Evolutionary conservation across 2,888 invertebrate genomes (phyloP).

Genomic region (Petrophora chlorosata): DNA sequence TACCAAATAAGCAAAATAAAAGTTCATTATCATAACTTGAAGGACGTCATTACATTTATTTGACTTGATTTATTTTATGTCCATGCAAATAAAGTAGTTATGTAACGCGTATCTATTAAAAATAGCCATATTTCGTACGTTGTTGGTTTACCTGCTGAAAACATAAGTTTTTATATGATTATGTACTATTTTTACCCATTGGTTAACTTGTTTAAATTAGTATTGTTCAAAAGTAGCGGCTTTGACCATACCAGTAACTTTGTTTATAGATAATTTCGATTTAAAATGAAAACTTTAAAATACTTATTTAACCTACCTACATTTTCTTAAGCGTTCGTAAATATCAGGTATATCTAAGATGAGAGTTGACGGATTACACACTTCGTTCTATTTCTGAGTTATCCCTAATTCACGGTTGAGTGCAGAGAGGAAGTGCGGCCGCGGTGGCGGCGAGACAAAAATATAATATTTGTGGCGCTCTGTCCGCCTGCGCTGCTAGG

Average conservation of each 20-base stretch:
- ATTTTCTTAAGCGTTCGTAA: no score
- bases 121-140: neutral
- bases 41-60: constrained; percentile 3
- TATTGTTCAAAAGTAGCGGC: no score
- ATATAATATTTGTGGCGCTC: constrained; percentile 48
- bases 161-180: no score
- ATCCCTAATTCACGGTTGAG: constrained; percentile 44
- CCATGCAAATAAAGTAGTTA: constrained; percentile 7
- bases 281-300: no score
- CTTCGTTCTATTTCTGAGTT: constrained; percentile 46
- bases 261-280: no score
- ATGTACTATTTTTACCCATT: no score
- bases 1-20: constrained; percentile 10
- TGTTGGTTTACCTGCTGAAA: no score
- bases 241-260: no score
- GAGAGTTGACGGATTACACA: constrained; percentile 11
- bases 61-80: constrained; percentile 10
- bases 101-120: neutral
- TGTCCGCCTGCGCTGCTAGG: constrained; percentile 30
- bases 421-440: constrained; percentile 45
- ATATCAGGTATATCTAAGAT: constrained; percentile 4
- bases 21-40: constrained; percentile 6
- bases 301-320: no score
- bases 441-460: constrained; percentile 46
- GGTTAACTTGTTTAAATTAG: no score